Conservation (phyloP, 2,888 invertebrate species). For the Lypha dubia region DNA sequence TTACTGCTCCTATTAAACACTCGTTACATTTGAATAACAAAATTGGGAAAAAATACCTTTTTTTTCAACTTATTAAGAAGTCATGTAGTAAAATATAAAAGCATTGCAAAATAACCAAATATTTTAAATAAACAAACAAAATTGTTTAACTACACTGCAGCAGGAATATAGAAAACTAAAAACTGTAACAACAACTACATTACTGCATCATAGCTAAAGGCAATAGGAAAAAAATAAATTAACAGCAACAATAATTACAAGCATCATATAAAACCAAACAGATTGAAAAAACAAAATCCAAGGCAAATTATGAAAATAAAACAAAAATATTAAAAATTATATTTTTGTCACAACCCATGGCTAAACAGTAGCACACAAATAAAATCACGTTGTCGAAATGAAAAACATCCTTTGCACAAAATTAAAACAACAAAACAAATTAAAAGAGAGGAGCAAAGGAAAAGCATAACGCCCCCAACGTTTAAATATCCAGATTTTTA, state of each 20-base stretch:
- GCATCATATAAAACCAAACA: constrained; percentile 37
- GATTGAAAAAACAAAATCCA: constrained; percentile 57
- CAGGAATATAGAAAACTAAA: background rate
- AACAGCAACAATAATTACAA: constrained; percentile 26
- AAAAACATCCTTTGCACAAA: constrained; percentile 22
- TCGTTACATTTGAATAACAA: too few relatives aligned
- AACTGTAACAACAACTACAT: constrained; percentile 4
- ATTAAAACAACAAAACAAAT: constrained; percentile 39
- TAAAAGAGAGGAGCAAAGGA: constrained; percentile 1
- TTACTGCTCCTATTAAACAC: too few relatives aligned
- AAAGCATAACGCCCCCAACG: constrained; percentile 51
- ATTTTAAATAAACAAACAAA: constrained; percentile 11
- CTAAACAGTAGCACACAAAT: background rate
- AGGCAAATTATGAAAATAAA: constrained; percentile 64
- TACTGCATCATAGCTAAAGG: constrained; percentile 37
- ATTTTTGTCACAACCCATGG: constrained; percentile 33
- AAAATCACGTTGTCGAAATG: constrained; percentile 18
- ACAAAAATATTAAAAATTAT: constrained; percentile 54
- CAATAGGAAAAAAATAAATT: constrained; percentile 5
- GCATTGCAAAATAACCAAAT: background rate
- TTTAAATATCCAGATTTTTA: constrained; percentile 58
- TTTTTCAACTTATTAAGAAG: background rate
- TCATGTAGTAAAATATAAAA: constrained; percentile 8
- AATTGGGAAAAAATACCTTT: too few relatives aligned
- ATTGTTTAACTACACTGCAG: constrained; percentile 34